Evolutionary conservation across 53 echinoderm and acorn worm species (phyloP), one percentile per base, ranked within the genome.

Genomic region (Temnopleurus reevesii): DNA sequence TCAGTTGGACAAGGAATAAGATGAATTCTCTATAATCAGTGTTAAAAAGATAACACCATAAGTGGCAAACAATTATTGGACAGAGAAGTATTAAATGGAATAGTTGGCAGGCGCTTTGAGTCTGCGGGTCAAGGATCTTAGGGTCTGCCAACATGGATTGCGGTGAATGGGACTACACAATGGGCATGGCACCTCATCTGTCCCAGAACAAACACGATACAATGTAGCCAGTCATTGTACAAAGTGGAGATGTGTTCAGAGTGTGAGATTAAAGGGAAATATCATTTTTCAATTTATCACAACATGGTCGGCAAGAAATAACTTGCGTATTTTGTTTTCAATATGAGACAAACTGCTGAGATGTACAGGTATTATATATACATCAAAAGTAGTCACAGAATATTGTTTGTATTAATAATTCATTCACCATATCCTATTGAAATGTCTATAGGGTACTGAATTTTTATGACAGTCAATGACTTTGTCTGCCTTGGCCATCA

Each of bases 61-160:
- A 71, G 71, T 21, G 71, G 28, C 41, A 41, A 71, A 71, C 71
- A 71, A n/a, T 36, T 71, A 36, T 36, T n/a, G 2, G 21, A 71
- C 36, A 41, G 71, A n/a, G 36, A 41, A 4, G 41, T n/a, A n/a
- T 23, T n/a, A 71, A 41, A n/a, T 71, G 71, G 28, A 71, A 71
- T n/a, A n/a, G 36, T n/a, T 71, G 71, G 71, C 71, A 71, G 41
- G 2, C 18, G 71, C 71, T 71, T 71, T 23, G 9, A 36, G 12
- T n/a, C 71, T 23, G n/a, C n/a, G 10, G 71, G 71, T 71, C 71
- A 71, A 71, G 71, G 71, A 8, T 13, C 41, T 71, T 7, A 7
- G 71, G 71, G 71, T 71, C 6, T 71, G 71, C 71, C 41, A 41
- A 71, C 71, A 71, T 23, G 9, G 71, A 71, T 43, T 71, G 38